These are phyloP conservation scores for Hyalella azteca DNA, from an alignment of 2,888 invertebrate genomes.

Conservation along the genomic window DNA sequence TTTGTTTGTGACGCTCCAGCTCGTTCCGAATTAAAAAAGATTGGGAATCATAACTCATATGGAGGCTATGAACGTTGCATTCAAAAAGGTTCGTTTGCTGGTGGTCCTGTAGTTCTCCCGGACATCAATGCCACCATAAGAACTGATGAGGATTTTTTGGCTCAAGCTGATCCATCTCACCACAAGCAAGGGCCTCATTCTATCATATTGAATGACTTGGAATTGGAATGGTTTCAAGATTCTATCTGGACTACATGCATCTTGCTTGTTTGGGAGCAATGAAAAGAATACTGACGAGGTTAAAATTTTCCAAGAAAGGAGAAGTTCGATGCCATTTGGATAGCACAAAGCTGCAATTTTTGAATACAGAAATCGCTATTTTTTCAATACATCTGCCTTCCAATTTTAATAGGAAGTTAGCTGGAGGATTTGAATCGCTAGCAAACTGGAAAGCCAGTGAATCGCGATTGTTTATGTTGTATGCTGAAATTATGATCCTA, in stretches of 20 bases:
- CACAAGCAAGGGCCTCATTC: neutral
- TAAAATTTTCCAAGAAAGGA: neutral
- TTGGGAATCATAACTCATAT: neutral
- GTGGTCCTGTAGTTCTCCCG: neutral
- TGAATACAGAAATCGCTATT: neutral
- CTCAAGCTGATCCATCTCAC: neutral
- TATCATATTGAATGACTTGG: neutral
- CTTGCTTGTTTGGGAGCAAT: neutral
- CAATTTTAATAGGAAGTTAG: neutral
- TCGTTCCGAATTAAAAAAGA: neutral
- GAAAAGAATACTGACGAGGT: neutral
- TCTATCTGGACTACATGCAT: neutral
- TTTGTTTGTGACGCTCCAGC: neutral
- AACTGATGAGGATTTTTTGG: neutral
- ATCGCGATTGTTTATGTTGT: neutral
- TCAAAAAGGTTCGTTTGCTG: neutral
- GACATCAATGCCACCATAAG: neutral
- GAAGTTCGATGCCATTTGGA: neutral
- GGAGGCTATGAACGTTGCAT: neutral
- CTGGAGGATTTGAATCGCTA: neutral
- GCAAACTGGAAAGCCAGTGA: neutral
- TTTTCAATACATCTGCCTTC: neutral
- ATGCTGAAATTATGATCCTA: neutral
- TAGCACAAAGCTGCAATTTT: no score
- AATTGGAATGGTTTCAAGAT: neutral